phyloP scores from a whole-genome alignment of 1,140 invertebrate species.

The Ganaspis sp. region DNA sequence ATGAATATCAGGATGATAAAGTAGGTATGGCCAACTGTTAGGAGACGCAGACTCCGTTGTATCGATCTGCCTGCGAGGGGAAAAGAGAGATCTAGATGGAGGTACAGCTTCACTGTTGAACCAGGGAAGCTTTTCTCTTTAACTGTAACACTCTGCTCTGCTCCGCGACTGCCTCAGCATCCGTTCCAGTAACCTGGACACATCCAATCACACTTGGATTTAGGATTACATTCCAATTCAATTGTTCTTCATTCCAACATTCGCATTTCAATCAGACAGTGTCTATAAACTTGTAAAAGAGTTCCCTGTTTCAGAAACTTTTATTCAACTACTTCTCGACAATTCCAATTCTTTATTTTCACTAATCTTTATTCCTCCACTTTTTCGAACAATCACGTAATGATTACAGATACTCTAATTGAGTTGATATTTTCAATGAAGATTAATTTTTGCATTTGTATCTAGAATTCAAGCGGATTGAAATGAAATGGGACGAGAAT shows the following conservation, averaged over 20 bases:
- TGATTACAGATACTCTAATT: too few relatives aligned
- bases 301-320: not conserved
- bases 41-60: constrained; percentile 75
- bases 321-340: too few relatives aligned
- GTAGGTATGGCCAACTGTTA: constrained; percentile 62
- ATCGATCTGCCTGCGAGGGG: constrained; percentile 67
- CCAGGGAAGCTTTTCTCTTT: constrained; percentile 9
- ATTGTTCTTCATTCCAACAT: constrained; percentile 9
- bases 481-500: too few relatives aligned
- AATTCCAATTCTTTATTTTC: too few relatives aligned
- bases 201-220: constrained; percentile 26
- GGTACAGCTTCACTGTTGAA: constrained; percentile 17
- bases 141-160: constrained; percentile 12
- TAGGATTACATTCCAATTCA: constrained; percentile 10
- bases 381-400: too few relatives aligned
- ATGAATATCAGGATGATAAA: constrained; percentile 52
- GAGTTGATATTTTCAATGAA: too few relatives aligned
- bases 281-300: not conserved
- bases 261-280: not conserved
- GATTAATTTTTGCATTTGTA: too few relatives aligned
- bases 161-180: constrained; percentile 8
- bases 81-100: constrained; percentile 48
- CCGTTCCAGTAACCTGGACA: constrained; percentile 25
- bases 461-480: too few relatives aligned
- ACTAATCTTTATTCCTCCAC: too few relatives aligned